Percentiles rank a stretch among this genome's conserved stretches.
phyloP scores from a whole-genome alignment of 2,888 invertebrate species.

The Amblyjoppa proteus region DNA sequence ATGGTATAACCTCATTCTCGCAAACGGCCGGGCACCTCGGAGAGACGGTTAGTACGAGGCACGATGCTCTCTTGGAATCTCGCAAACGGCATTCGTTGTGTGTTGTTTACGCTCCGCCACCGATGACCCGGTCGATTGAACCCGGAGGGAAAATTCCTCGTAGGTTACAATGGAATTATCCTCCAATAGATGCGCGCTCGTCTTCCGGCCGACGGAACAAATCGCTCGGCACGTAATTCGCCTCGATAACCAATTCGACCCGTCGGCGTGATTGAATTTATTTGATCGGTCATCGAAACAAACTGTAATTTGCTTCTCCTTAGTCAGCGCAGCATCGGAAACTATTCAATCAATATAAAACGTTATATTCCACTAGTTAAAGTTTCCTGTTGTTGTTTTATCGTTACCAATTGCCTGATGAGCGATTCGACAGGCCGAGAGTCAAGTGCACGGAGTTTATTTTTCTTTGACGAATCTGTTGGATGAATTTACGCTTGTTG shows the following conservation, averaged over 20 bases:
- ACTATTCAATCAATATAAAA: too few relatives aligned
- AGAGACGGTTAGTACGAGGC: not conserved
- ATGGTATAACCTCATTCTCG: not conserved
- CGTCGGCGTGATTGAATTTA: slow-evolving; percentile 56
- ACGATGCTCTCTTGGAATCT: slow-evolving; percentile 6
- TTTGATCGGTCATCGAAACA: slow-evolving; percentile 32
- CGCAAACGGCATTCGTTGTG: slow-evolving; percentile 3
- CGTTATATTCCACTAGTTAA: too few relatives aligned
- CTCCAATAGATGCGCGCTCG: slow-evolving; percentile 44
- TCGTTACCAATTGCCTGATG: too few relatives aligned
- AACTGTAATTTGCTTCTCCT: slow-evolving; percentile 41
- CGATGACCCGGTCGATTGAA: not conserved
- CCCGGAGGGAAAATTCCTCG: not conserved
- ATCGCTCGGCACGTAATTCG: slow-evolving; percentile 11
- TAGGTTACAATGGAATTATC: slow-evolving; percentile 52
- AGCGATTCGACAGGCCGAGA: too few relatives aligned
- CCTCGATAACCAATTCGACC: not conserved
- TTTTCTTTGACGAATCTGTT: too few relatives aligned
- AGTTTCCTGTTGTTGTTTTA: too few relatives aligned
- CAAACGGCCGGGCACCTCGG: not conserved
- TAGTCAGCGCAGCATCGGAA: too few relatives aligned
- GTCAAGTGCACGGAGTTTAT: too few relatives aligned
- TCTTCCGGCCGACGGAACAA: not conserved
- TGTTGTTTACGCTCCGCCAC: not conserved
- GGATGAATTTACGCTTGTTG: too few relatives aligned